These are phyloP conservation scores for Parascotia fuliginaria DNA, from an alignment of 2,888 invertebrate species.

Conservation along the genomic window DNA sequence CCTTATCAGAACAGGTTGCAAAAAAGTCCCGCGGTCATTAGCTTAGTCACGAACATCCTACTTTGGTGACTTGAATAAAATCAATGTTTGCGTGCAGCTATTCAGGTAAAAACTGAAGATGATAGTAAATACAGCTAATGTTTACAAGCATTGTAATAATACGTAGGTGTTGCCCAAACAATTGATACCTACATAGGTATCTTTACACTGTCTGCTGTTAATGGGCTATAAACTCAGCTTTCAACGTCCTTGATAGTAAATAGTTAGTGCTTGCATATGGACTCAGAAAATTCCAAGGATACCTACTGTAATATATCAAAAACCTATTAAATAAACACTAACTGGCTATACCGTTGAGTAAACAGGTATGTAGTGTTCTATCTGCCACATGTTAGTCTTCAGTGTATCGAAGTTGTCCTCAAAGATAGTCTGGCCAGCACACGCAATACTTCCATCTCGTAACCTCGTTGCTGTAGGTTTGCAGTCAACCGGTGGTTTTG, in stretches of 20 bases:
- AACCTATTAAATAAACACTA: not conserved
- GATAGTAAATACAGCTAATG: too few relatives aligned
- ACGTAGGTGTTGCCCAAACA: too few relatives aligned
- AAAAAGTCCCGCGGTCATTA: not conserved
- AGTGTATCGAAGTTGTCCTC: constrained; percentile 86
- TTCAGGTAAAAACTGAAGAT: too few relatives aligned
- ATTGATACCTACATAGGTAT: too few relatives aligned
- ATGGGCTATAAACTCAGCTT: too few relatives aligned
- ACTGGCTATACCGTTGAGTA: constrained; percentile 59
- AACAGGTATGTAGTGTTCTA: constrained; percentile 85
- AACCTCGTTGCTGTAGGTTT: constrained; percentile 60
- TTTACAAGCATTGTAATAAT: too few relatives aligned
- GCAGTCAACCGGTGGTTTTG: constrained; percentile 41
- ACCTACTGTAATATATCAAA: not conserved
- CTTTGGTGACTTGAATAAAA: too few relatives aligned
- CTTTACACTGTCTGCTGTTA: too few relatives aligned
- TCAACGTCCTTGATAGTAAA: too few relatives aligned
- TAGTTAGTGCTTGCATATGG: too few relatives aligned
- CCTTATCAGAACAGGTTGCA: not conserved
- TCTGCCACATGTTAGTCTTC: constrained; percentile 80
- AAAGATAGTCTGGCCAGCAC: constrained; percentile 84
- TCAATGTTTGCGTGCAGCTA: too few relatives aligned
- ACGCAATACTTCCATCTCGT: constrained; percentile 63
- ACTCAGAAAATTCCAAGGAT: too few relatives aligned
- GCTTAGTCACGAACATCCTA: constrained; percentile 1